These are phyloP conservation scores for Piscicola geometra DNA, from an alignment of 2,888 invertebrate species.

Conservation along the genomic window DNA sequence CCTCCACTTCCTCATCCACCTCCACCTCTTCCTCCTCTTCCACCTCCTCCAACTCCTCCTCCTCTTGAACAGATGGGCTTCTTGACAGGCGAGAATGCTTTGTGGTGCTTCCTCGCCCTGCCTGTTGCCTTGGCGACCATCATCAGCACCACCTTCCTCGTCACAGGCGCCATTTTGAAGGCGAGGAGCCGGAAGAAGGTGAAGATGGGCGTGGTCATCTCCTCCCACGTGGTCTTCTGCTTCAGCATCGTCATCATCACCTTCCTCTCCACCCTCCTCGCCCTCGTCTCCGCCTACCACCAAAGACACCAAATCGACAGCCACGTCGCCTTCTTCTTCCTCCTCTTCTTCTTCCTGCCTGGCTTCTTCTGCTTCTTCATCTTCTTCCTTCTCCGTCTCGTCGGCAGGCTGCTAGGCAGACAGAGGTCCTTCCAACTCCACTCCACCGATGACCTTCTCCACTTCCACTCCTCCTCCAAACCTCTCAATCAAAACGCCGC, in stretches of 20 bases:
- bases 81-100: constrained; percentile 27
- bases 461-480: neutral
- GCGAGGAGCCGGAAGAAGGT: neutral
- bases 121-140: constrained; percentile 9
- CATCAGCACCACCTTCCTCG: constrained; percentile 12
- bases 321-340: constrained; percentile 11
- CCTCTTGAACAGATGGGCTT: constrained; percentile 25
- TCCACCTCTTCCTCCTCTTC: constrained; percentile 17
- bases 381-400: constrained; percentile 11
- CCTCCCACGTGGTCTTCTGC: neutral
- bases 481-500: neutral
- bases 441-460: constrained; percentile 22
- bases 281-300: constrained; percentile 10
- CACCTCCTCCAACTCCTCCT: constrained; percentile 20
- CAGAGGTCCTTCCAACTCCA: constrained; percentile 10
- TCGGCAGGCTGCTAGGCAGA: neutral
- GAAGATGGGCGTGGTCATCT: neutral
- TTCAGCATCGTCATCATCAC: constrained; percentile 6
- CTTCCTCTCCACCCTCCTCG: neutral
- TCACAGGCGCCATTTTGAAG: constrained; percentile 13
- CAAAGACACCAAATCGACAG: neutral
- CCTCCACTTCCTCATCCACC: neutral
- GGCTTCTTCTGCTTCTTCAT: constrained; percentile 9
- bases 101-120: constrained; percentile 27
- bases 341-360: constrained; percentile 13